Evolutionary conservation across 2,797 vertebrate species (phyloP).

Genomic region (Etheostoma nigrum): DNA sequence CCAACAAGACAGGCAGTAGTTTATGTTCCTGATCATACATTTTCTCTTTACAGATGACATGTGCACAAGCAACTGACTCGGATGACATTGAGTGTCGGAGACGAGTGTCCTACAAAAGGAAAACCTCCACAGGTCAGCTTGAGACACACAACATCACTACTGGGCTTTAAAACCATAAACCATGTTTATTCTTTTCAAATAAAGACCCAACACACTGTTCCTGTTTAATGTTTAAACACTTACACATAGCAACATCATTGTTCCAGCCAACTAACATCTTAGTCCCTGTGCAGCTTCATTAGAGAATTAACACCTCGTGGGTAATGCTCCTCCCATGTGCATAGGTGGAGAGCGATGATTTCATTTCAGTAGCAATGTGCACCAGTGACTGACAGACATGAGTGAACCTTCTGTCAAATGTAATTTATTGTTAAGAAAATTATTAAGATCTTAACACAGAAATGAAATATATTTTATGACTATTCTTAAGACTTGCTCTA

Average conservation of each 20-base stretch:
- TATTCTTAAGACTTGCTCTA: background rate
- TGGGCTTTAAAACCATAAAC: background rate
- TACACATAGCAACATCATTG: background rate
- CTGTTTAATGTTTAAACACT: background rate
- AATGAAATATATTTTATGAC: background rate
- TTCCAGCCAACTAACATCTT: no score
- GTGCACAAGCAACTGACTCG: conserved; percentile 76
- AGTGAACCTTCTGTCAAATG: background rate
- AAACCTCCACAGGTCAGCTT: conserved; percentile 89
- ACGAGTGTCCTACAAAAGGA: conserved; percentile 89
- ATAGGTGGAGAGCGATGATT: background rate
- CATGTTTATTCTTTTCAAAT: background rate
- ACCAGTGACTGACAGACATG: background rate
- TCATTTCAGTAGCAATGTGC: background rate
- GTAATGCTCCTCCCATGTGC: background rate
- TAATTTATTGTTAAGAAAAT: background rate
- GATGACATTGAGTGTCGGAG: conserved; percentile 87
- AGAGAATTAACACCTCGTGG: background rate
- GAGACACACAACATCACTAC: background rate
- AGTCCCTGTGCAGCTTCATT: no score
- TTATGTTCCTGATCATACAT: background rate
- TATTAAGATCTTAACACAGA: background rate
- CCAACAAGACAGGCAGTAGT: background rate
- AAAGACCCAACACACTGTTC: background rate
- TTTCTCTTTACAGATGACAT: conserved; percentile 35